Percentiles rank a stretch among this genome's conserved stretches.
phyloP scores from a whole-genome alignment of 2,113 vertebrate species.

The Strigops habroptila region DNA sequence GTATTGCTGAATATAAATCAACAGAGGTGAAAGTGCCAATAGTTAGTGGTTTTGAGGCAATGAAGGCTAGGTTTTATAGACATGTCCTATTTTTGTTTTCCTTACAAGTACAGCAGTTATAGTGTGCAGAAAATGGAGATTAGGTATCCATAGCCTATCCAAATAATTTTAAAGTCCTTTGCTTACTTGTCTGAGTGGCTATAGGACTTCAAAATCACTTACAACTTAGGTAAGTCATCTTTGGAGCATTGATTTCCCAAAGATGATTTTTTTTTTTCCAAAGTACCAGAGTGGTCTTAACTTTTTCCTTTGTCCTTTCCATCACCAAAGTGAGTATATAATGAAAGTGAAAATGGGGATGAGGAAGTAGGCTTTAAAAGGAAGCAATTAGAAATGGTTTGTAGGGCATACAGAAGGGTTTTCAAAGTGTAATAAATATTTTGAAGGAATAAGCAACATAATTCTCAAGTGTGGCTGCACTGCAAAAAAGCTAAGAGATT shows the following conservation, averaged over 20 bases:
- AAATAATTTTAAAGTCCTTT: background rate
- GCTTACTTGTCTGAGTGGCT: background rate
- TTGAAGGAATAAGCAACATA: constrained; percentile 2
- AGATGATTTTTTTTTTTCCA: background rate
- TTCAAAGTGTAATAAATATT: constrained; percentile 11
- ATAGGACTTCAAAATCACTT: background rate
- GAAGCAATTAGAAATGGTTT: background rate
- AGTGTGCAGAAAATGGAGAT: background rate
- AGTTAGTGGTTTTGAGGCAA: background rate
- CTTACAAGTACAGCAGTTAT: background rate
- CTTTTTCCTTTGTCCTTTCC: background rate
- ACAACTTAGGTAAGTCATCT: background rate
- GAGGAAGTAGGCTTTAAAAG: background rate
- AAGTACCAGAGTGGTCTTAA: background rate
- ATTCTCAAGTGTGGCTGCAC: constrained; percentile 5
- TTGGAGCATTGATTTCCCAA: background rate
- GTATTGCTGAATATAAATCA: background rate
- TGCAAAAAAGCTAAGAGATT: background rate
- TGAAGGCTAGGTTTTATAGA: background rate
- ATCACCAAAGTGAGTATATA: background rate
- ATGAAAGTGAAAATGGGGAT: background rate
- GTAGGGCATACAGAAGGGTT: background rate
- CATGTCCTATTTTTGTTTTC: background rate
- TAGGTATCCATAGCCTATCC: background rate
- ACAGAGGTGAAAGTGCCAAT: background rate